These are phyloP conservation scores for Hemicordylus capensis DNA, from an alignment of 2,113 vertebrate genomes.

Conservation along the genomic window DNA sequence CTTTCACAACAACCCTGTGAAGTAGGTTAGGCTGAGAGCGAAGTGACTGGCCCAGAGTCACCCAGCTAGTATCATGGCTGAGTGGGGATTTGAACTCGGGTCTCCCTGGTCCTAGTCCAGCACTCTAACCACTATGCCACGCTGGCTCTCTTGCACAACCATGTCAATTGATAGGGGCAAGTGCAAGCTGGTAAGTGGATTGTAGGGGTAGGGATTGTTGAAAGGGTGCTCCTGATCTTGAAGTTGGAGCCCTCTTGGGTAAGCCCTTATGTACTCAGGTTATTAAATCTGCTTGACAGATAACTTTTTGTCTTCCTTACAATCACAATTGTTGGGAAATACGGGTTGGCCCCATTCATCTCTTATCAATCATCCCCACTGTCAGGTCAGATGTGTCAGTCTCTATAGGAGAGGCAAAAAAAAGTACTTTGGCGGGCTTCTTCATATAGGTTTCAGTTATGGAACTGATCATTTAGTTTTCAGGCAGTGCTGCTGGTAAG, in stretches of 20 bases:
- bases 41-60: too few relatives aligned
- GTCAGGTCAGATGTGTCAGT: neutral
- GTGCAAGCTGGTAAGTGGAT: neutral
- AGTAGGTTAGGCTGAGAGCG: too few relatives aligned
- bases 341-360: neutral
- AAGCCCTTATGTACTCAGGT: neutral
- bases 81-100: too few relatives aligned
- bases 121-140: too few relatives aligned
- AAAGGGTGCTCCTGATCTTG: neutral
- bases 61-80: too few relatives aligned
- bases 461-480: conserved; percentile 50
- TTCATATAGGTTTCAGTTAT: conserved; percentile 62
- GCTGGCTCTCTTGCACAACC: too few relatives aligned
- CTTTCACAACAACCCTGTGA: too few relatives aligned
- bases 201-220: neutral
- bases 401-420: neutral
- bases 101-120: too few relatives aligned
- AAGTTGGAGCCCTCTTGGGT: neutral
- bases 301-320: conserved; percentile 15
- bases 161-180: neutral
- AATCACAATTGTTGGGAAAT: accelerated
- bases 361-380: neutral
- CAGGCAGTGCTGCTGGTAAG: neutral
- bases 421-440: conserved; percentile 44
- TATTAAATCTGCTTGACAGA: neutral